These are phyloP conservation scores for Rotaria socialis DNA, from an alignment of 2,888 invertebrate genomes.

Conservation along the genomic window DNA sequence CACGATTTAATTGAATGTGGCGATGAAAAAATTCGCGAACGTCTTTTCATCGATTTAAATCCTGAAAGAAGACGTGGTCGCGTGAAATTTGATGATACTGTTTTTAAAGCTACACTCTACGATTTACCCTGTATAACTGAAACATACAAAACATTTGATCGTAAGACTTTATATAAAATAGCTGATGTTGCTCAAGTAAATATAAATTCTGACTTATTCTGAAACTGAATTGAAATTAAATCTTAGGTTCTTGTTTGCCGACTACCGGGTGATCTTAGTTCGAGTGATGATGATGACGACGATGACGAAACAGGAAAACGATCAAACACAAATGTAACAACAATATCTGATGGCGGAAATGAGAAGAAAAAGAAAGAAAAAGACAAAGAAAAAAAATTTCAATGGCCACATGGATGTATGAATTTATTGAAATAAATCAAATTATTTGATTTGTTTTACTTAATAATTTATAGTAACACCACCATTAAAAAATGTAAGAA, in stretches of 20 bases:
- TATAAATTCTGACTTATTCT: constrained; percentile 38
- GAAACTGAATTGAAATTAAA: constrained; percentile 50
- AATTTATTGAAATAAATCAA: neutral
- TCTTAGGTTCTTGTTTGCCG: constrained; percentile 9
- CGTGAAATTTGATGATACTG: constrained; percentile 42
- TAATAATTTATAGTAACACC: constrained; percentile 68
- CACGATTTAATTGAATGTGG: constrained; percentile 8
- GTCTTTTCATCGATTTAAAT: constrained; percentile 41
- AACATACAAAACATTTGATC: constrained; percentile 88
- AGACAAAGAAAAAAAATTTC: constrained; percentile 68
- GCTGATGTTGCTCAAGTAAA: constrained; percentile 84
- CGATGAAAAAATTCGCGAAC: constrained; percentile 39
- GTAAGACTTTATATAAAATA: constrained; percentile 92
- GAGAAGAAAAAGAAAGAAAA: constrained; percentile 52
- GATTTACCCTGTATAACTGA: constrained; percentile 87
- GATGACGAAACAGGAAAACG: neutral
- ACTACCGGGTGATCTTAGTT: constrained; percentile 41
- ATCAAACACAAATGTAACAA: constrained; percentile 49
- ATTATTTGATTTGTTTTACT: neutral
- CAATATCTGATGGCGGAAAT: constrained; percentile 50
- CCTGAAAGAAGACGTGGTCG: constrained; percentile 41
- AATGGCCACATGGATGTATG: constrained; percentile 78
- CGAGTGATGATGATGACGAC: constrained; percentile 39
- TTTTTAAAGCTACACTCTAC: constrained; percentile 58
- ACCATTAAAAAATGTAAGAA: constrained; percentile 87